These are phyloP conservation scores for Meleagris gallopavo DNA, from an alignment of 2,113 vertebrate genomes.

Conservation along the genomic window DNA sequence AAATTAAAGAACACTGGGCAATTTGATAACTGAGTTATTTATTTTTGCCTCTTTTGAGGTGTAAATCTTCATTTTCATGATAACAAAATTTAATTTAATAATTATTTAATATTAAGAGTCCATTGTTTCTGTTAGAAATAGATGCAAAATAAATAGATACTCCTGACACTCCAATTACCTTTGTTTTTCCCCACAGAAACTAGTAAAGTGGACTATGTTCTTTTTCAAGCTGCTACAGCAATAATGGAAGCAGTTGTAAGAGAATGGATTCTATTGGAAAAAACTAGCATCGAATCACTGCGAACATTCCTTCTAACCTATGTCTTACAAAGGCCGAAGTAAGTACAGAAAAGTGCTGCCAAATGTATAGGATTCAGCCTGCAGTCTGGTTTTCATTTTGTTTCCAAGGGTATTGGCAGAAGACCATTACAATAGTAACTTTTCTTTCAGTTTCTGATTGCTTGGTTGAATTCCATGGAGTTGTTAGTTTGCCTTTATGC, in stretches of 20 bases:
- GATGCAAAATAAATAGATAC: background rate
- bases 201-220: constrained; percentile 99
- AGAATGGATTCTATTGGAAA: constrained; percentile 98
- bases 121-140: background rate
- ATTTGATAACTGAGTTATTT: constrained; percentile 66
- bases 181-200: constrained; percentile 86
- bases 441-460: background rate
- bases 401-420: background rate
- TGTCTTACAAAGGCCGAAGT: constrained; percentile 98
- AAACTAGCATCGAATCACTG: constrained; percentile 94
- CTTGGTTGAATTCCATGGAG: background rate
- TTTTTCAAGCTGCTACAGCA: constrained; percentile 98
- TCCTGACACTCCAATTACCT: background rate
- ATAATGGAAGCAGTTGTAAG: constrained; percentile 98
- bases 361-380: background rate
- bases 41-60: constrained; percentile 55
- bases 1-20: background rate
- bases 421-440: background rate
- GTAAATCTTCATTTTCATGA: constrained; percentile 1
- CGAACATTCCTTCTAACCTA: constrained; percentile 98
- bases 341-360: constrained; percentile 62
- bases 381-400: background rate
- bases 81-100: background rate
- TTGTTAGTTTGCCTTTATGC: background rate
- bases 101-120: background rate